Base-by-base conservation (phyloP, 1,140 invertebrate species). In the Lepidurus apus region DNA sequence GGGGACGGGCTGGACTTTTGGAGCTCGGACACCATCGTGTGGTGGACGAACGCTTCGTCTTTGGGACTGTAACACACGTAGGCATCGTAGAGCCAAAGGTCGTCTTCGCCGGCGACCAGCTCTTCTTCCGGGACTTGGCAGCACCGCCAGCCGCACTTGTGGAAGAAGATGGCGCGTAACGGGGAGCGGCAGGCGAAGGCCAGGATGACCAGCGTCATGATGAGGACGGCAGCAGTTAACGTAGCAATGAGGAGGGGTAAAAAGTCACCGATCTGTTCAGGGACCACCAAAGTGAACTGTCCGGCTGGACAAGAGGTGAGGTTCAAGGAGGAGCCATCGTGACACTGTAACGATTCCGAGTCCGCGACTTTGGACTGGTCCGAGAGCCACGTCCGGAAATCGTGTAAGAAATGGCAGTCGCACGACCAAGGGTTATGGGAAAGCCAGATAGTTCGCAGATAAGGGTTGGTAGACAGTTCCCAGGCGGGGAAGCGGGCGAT, bases 31-130 rank as follows among this genome's bases (percentile, higher is more conserved):
- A 93, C 92, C 81, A 97, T 85, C 81, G 95, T 92, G 83, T 95
- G 91, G 81, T 91, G 91, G 6, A 96, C 93, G 85, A 94, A 96
- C 43, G 91, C 89, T 84, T 95, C 93, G 85, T 97, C 95, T 84
- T 96, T 93, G 42, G 93, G 90, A 82, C 93, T 95, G 86, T 97
- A 97, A 74, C 93, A 93, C 65, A 97, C 90, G 84, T 95, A 97
- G 11, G 94, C 94, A 84, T 97, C 95, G 84, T 94, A 95, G 43
- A 94, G 88, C 81, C 92, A 90, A 86, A 94, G 93, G 82, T 93
- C 91, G 83, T 94, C 92, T 81, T 91, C 90, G 10, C 76, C 77
- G 21, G 76, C 75, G 26, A 79, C 73, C 4, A 78, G 75, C 10
- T 79, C 81, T n/a, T 76, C n/a, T n/a, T 76, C n/a, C 0, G 73